Conservation (phyloP, 2,113 vertebrate species). For the Limnothrissa miodon region DNA sequence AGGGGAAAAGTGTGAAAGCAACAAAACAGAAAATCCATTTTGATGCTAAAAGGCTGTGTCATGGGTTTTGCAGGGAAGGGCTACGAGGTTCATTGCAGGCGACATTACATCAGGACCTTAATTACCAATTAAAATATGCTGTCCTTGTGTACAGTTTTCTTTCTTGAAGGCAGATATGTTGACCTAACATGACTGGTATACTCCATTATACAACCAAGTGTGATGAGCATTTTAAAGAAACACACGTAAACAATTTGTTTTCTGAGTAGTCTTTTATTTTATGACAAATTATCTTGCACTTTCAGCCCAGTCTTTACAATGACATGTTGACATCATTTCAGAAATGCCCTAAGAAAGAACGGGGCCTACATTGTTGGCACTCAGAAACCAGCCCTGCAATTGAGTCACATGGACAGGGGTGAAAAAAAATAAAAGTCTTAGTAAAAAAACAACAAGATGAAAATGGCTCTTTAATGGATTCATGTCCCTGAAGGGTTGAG, state of each 20-base stretch:
- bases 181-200: not conserved
- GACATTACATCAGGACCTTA: not conserved
- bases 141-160: not conserved
- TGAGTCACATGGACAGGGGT: not conserved
- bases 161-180: not conserved
- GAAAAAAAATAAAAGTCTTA: not conserved
- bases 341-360: not conserved
- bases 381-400: not conserved
- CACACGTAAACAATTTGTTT: not conserved
- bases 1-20: not conserved
- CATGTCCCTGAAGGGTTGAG: not conserved
- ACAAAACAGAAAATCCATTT: not conserved
- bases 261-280: not conserved
- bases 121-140: not conserved
- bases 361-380: not conserved
- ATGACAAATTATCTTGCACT: not conserved
- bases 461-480: not conserved
- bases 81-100: not conserved
- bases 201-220: not conserved
- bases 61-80: not conserved
- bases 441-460: not conserved
- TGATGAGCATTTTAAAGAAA: not conserved
- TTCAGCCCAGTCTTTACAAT: not conserved
- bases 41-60: not conserved
- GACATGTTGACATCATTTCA: not conserved